Percentiles rank a stretch among this genome's conserved stretches.
Conservation (phyloP, 2,797 vertebrate genomes). For the Chelmon rostratus region DNA sequence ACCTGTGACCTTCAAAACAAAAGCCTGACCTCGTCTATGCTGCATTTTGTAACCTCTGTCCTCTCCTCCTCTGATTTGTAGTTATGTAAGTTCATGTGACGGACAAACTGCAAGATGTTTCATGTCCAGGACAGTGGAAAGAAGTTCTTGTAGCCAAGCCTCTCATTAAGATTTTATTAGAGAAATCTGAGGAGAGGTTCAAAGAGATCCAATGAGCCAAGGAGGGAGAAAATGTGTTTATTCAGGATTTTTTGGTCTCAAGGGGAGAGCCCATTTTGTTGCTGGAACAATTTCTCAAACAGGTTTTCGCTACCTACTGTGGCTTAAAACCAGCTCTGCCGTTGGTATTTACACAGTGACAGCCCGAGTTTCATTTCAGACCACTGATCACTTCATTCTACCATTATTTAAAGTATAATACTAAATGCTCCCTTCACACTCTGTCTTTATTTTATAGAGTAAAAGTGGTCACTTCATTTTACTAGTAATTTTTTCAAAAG, state of each 20-base stretch:
- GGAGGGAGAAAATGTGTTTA: slow-evolving; percentile 10
- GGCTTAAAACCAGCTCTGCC: slow-evolving; percentile 3
- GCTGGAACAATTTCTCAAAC: slow-evolving; percentile 14
- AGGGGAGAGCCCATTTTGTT: slow-evolving; percentile 18
- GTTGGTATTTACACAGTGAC: background rate
- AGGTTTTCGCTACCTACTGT: slow-evolving; percentile 15
- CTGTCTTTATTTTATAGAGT: background rate
- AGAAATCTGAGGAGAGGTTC: slow-evolving; percentile 50
- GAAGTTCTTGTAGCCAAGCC: slow-evolving; percentile 28
- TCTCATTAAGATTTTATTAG: slow-evolving; percentile 59
- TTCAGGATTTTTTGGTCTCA: slow-evolving; percentile 16
- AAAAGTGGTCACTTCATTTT: too few relatives aligned
- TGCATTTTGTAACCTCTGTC: background rate
- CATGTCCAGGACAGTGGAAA: slow-evolving; percentile 36
- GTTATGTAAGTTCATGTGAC: background rate
- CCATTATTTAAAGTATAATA: slow-evolving; percentile 1
- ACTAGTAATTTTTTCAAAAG: too few relatives aligned
- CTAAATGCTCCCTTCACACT: background rate
- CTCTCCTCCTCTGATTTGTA: background rate
- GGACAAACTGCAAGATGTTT: slow-evolving; percentile 26
- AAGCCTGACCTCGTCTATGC: background rate
- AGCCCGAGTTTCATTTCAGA: slow-evolving; percentile 7
- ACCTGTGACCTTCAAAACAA: slow-evolving; percentile 19
- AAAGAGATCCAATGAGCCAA: slow-evolving; percentile 28
- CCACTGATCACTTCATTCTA: background rate